These are phyloP conservation scores for Lobophora halterata DNA, from an alignment of 2,888 invertebrate genomes.

Conservation along the genomic window DNA sequence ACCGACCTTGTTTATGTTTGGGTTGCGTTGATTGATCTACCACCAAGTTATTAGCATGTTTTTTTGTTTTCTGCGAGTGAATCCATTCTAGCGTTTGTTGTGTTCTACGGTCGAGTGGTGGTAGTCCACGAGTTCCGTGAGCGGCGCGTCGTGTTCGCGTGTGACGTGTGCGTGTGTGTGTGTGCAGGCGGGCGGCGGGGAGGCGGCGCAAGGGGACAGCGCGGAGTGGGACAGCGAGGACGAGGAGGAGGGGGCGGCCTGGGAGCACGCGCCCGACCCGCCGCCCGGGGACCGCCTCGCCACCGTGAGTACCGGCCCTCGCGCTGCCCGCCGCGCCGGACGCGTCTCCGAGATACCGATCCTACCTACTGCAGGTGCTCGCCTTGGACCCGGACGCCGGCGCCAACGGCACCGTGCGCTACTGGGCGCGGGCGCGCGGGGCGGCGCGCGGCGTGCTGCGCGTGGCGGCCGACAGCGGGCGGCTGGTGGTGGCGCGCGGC, in stretches of 20 bases:
- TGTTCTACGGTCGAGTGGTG: too few relatives aligned
- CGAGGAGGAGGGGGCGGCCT: constrained; percentile 49
- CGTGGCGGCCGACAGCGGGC: constrained; percentile 90
- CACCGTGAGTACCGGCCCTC: constrained; percentile 44
- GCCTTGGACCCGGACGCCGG: constrained; percentile 92
- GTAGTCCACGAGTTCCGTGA: too few relatives aligned
- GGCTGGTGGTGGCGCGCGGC: constrained; percentile 86
- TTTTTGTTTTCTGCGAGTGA: too few relatives aligned
- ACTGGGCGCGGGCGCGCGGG: constrained; percentile 84
- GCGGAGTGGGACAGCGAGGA: constrained; percentile 53
- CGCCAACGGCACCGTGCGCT: constrained; percentile 90
- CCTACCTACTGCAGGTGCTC: constrained; percentile 80
- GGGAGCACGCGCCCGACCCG: constrained; percentile 44
- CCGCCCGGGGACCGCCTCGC: constrained; percentile 47
- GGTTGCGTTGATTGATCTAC: too few relatives aligned
- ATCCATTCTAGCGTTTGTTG: too few relatives aligned
- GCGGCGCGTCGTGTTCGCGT: too few relatives aligned
- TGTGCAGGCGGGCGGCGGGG: constrained; percentile 25
- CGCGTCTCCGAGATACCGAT: not conserved
- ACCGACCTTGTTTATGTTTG: too few relatives aligned
- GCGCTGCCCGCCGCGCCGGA: not conserved
- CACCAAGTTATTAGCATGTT: too few relatives aligned
- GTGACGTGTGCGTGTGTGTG: constrained; percentile 13
- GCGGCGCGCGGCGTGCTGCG: constrained; percentile 90
- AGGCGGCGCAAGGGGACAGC: constrained; percentile 21